These are phyloP conservation scores for Tinamus guttatus DNA, from an alignment of 2,113 vertebrate species.

Conservation along the genomic window DNA sequence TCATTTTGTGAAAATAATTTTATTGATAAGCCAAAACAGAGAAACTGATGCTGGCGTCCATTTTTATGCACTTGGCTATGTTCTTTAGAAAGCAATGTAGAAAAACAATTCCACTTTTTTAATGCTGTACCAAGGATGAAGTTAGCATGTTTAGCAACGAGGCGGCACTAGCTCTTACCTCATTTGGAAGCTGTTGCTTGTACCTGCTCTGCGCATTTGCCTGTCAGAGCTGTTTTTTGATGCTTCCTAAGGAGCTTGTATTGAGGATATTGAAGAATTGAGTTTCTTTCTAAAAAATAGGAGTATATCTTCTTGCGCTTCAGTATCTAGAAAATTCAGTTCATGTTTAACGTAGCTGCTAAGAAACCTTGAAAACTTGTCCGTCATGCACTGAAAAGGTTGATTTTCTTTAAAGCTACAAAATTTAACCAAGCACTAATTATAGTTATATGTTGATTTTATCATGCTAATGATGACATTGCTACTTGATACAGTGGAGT, in stretches of 20 bases:
- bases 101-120: not conserved
- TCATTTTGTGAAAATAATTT: conserved; percentile 13
- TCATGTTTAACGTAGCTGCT: not conserved
- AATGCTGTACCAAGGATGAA: not conserved
- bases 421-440: not conserved
- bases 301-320: not conserved
- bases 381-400: not conserved
- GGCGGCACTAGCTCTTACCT: not conserved
- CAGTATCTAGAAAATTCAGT: not conserved
- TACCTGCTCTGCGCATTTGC: not conserved
- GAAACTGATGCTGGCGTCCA: not conserved
- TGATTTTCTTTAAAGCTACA: not conserved
- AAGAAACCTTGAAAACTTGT: not conserved
- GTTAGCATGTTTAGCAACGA: not conserved
- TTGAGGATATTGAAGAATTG: not conserved
- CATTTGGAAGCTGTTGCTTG: conserved; percentile 5
- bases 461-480: not conserved
- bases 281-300: not conserved
- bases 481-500: not conserved
- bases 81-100: not conserved
- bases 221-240: conserved; percentile 7
- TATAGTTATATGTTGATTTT: not conserved
- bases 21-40: not conserved
- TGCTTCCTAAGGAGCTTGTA: not conserved
- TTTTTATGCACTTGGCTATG: not conserved